Evolutionary conservation across 2,888 invertebrate species (phyloP).

Genomic region (Drosophila robusta): DNA sequence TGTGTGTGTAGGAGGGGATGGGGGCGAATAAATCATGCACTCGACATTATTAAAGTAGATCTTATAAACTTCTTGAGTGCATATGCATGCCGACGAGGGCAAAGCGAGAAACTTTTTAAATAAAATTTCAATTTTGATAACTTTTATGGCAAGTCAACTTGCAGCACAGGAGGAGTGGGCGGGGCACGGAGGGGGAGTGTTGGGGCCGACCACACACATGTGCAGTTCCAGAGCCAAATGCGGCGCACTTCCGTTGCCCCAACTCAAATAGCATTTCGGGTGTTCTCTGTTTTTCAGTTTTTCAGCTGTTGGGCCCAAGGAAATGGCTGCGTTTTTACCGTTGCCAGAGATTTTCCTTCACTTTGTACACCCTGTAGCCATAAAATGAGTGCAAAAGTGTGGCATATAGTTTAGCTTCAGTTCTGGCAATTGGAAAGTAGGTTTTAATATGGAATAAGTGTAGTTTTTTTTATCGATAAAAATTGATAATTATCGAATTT

Average conservation of each 20-base stretch:
- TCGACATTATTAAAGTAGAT: slow-evolving; percentile 79
- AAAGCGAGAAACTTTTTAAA: slow-evolving; percentile 72
- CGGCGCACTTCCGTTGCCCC: slow-evolving; percentile 47
- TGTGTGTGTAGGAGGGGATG: not conserved
- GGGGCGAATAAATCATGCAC: slow-evolving; percentile 66
- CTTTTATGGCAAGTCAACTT: slow-evolving; percentile 54
- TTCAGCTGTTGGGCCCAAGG: slow-evolving; percentile 35
- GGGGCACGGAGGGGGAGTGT: too few species aligned
- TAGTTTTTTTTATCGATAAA: too few species aligned
- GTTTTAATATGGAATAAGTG: too few species aligned
- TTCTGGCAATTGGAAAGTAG: too few species aligned
- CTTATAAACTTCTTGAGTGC: slow-evolving; percentile 75
- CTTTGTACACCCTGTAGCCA: slow-evolving; percentile 10
- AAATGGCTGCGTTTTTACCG: slow-evolving; percentile 69
- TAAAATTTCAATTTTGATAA: slow-evolving; percentile 82
- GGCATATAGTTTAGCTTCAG: too few species aligned
- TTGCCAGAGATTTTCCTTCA: slow-evolving; percentile 60
- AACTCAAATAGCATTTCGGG: slow-evolving; percentile 52
- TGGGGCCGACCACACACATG: slow-evolving; percentile 8
- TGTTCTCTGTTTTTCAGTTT: slow-evolving; percentile 16
- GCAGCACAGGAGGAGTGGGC: not conserved
- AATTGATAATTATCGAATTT: too few species aligned
- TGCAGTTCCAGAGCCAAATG: slow-evolving; percentile 36
- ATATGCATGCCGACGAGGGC: slow-evolving; percentile 49
- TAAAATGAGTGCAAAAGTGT: too few species aligned